Percentiles rank a stretch among this genome's conserved stretches.
These are phyloP conservation scores for Drosophila rhopaloa DNA, from an alignment of 1,140 invertebrate genomes.

Conservation along the genomic window DNA sequence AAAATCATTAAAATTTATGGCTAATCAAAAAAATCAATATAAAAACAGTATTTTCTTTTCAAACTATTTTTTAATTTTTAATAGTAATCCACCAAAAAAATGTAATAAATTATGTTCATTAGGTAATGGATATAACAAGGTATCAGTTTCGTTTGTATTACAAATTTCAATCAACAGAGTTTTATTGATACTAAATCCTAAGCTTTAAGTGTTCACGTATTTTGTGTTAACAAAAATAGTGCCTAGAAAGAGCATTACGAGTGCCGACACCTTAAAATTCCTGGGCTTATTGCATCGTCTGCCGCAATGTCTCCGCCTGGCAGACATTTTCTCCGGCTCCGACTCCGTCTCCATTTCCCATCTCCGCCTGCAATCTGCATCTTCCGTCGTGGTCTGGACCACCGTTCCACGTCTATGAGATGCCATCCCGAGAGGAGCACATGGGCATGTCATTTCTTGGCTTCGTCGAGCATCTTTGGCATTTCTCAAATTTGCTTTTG, in stretches of 20 bases:
- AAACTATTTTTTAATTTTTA: neutral
- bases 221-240: too few relatives aligned
- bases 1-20: neutral
- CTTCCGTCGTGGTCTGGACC: conserved; percentile 32
- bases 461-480: conserved; percentile 74
- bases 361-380: conserved; percentile 20
- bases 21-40: neutral
- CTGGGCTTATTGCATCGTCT: conserved; percentile 74
- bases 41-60: neutral
- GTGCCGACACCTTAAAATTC: neutral
- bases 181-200: too few relatives aligned
- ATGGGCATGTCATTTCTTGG: conserved; percentile 78
- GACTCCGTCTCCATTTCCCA: conserved; percentile 22
- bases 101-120: too few relatives aligned
- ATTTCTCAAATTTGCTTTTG: conserved; percentile 66
- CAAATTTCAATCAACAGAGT: neutral
- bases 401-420: conserved; percentile 31
- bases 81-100: too few relatives aligned
- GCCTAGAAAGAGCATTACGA: conserved; percentile 8
- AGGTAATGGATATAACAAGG: conserved; percentile 2
- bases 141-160: too few relatives aligned
- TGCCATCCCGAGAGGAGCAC: conserved; percentile 47
- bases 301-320: conserved; percentile 74
- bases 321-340: conserved; percentile 44
- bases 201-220: too few relatives aligned